Percentiles rank a stretch among this genome's conserved stretches.
Evolutionary conservation across 2,888 invertebrate genomes (phyloP).

Genomic region (Callyntrura guangdongensis): DNA sequence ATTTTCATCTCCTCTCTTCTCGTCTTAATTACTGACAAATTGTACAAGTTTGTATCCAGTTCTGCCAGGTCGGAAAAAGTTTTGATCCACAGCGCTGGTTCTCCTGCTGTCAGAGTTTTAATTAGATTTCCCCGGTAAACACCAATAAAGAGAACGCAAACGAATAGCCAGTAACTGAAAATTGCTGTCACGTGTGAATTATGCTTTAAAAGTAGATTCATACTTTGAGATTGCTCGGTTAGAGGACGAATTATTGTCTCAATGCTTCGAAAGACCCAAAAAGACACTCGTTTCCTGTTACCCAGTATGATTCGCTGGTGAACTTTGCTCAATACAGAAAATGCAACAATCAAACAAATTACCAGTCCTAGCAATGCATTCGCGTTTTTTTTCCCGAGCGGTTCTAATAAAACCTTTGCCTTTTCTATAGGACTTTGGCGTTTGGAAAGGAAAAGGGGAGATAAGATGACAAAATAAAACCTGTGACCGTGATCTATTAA

Average conservation of each 20-base stretch:
- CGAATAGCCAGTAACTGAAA: background rate
- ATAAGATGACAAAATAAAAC: background rate
- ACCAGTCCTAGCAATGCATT: background rate
- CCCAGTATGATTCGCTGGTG: background rate
- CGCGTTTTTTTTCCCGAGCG: background rate
- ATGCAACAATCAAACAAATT: background rate
- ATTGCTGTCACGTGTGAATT: background rate
- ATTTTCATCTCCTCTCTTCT: background rate
- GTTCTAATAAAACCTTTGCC: background rate
- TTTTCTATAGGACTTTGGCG: background rate
- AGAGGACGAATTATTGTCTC: constrained; percentile 20
- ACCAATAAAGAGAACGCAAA: constrained; percentile 7
- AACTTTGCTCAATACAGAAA: background rate
- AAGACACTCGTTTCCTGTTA: background rate
- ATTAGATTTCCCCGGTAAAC: constrained; percentile 24
- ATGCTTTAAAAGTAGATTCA: too few relatives aligned
- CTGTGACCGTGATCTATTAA: background rate
- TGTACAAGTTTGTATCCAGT: background rate
- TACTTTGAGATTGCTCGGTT: constrained; percentile 33
- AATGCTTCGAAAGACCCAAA: background rate
- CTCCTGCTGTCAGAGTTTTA: constrained; percentile 14
- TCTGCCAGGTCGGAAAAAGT: background rate
- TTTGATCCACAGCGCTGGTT: constrained; percentile 6
- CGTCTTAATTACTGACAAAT: background rate
- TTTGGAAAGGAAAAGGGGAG: background rate